These are phyloP conservation scores for Glossophaga mutica DNA, from an alignment of 2,797 vertebrate species.

Conservation along the genomic window DNA sequence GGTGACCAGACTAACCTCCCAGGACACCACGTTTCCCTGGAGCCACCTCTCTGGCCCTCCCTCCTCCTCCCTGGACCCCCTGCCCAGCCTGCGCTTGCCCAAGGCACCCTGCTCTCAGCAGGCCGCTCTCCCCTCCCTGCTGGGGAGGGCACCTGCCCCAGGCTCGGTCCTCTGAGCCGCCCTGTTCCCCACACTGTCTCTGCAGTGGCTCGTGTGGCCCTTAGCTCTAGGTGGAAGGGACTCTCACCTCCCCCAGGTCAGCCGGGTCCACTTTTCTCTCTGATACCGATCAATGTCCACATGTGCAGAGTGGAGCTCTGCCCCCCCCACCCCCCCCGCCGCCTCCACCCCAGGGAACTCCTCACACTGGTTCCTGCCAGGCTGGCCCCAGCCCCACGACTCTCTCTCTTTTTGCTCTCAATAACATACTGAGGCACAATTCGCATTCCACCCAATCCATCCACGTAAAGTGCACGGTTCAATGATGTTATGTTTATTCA, in stretches of 20 bases:
- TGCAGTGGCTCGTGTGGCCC: neutral
- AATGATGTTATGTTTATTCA: neutral
- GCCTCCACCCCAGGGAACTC: neutral
- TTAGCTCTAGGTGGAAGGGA: neutral
- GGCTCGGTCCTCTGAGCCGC: neutral
- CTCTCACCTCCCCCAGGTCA: neutral
- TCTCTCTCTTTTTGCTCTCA: neutral
- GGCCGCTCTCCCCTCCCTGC: neutral
- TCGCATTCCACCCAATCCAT: neutral
- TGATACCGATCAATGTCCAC: neutral
- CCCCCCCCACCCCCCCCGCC: neutral
- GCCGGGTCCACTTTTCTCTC: neutral
- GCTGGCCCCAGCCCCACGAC: neutral
- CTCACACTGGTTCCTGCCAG: neutral
- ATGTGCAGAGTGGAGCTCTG: neutral
- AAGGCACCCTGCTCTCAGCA: neutral
- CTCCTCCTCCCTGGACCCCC: neutral
- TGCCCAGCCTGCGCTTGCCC: neutral
- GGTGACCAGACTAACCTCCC: neutral
- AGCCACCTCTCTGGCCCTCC: neutral
- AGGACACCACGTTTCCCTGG: neutral
- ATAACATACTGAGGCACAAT: neutral
- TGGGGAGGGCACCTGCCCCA: neutral
- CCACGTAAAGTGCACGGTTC: neutral
- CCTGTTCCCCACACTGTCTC: neutral